A percentile compares a stretch with the other conserved stretches of the same genome.
These are phyloP conservation scores for Acromyrmex echinatior DNA, from an alignment of 1,140 invertebrate genomes.

Conservation along the genomic window DNA sequence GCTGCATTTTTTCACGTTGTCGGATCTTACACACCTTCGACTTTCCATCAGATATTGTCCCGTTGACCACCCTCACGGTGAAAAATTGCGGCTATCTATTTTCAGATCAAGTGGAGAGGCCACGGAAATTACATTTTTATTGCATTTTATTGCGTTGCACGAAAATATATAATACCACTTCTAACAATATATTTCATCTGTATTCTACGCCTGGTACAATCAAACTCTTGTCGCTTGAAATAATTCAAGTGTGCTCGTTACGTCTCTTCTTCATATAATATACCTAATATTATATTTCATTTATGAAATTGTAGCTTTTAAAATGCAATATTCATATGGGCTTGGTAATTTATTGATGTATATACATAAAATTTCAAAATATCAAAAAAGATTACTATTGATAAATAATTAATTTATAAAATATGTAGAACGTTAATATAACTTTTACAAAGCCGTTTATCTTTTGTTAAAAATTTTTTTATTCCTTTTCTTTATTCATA, in stretches of 20 bases:
- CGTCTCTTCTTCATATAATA: background rate
- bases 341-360: background rate
- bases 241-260: constrained; percentile 6
- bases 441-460: background rate
- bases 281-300: background rate
- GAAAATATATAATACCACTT: background rate
- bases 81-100: constrained; percentile 67
- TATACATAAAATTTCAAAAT: background rate
- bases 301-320: background rate
- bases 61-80: constrained; percentile 13
- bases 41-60: constrained; percentile 67
- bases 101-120: constrained; percentile 49
- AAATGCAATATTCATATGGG: background rate
- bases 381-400: background rate
- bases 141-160: constrained; percentile 56
- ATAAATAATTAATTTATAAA: constrained; percentile 8
- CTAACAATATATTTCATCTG: constrained; percentile 30
- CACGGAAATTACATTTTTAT: constrained; percentile 59
- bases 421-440: background rate
- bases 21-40: constrained; percentile 60
- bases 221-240: constrained; percentile 22
- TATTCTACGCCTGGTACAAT: constrained; percentile 6
- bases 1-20: constrained; percentile 74
- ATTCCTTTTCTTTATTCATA: background rate
- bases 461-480: background rate